Base-by-base conservation (phyloP, 2,888 invertebrate genomes). In the Chalcis sispes region DNA sequence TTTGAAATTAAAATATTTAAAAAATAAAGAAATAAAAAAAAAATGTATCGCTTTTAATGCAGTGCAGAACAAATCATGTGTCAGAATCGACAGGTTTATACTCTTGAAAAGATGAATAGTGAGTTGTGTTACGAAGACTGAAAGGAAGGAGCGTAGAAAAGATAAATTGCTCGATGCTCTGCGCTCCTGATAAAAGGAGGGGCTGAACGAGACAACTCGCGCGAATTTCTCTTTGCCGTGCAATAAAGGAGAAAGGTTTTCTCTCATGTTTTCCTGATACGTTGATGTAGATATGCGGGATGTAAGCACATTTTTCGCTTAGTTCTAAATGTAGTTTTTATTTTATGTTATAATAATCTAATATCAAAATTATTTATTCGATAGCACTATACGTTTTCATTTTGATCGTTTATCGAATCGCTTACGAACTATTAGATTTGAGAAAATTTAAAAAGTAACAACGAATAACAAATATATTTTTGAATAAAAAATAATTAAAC, bases 161-260 rank as follows among this genome's bases (percentile, higher is more conserved):
- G 54, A 27, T 2, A n/a, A 75, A 15, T 32, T 72, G n/a, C 48
- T 58, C 27, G 48, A 7, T n/a, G 27, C 50, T 59, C 59, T 75
- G 78, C 52, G 59, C 54, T 79, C 86, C 87, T 86, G 83, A 72
- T 86, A 56, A 79, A 82, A 87, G 87, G 87, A 88, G 87, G 88
- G 87, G 87, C 87, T 85, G 83, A 84, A 85, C 84, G 86, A 87
- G 86, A 87, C 87, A 87, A 87, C 86, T 87, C 87, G 87, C 88
- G 88, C 88, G 87, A 88, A 88, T 85, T 81, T 83, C 80, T 84
- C 61, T 83, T 82, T 80, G 82, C 84, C 81, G 83, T 80, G 82
- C 83, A 81, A 82, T 82, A 84, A 83, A 84, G 83, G 84, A 84
- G 85, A 83, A 83, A 84, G 79, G 77, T 81, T 74, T 4, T 59